Evolutionary conservation across 37 sponge, comb jelly and placozoan genomes (phyloP).

Genomic region (Mnemiopsis leidyi): DNA sequence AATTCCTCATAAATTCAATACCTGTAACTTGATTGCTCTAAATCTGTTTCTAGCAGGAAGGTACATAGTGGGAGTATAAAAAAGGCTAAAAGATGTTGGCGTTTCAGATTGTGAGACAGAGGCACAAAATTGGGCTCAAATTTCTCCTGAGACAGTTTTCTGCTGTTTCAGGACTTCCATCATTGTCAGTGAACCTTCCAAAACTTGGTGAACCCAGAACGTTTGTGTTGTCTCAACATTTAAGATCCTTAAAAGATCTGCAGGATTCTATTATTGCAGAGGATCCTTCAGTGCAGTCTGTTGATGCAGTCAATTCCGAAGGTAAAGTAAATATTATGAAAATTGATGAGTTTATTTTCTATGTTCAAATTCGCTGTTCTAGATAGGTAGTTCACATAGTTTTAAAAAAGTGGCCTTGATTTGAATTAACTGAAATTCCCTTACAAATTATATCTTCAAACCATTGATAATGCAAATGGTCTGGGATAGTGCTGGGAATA

Average conservation of each 20-base stretch:
- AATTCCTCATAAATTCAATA: no score
- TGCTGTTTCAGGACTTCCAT: constrained; percentile 6
- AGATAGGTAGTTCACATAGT: no score
- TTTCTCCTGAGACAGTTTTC: not conserved
- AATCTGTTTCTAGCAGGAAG: not conserved
- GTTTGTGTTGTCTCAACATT: constrained; percentile 3
- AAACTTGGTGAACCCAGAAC: not conserved
- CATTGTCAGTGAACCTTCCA: constrained; percentile 12
- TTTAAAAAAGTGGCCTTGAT: no score
- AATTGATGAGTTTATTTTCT: no score
- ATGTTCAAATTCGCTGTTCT: no score
- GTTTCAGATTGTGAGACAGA: not conserved
- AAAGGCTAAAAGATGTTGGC: not conserved
- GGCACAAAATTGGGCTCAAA: not conserved
- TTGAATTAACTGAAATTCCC: no score
- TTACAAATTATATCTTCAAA: no score
- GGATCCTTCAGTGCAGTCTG: constrained; percentile 45
- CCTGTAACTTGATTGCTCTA: no score
- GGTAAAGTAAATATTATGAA: no score
- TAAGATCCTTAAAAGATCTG: not conserved
- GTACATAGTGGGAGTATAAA: not conserved
- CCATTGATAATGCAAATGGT: no score
- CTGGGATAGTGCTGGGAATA: no score
- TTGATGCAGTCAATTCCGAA: constrained; percentile 44
- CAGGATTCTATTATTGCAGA: constrained; percentile 48